Conservation (phyloP, 2,113 vertebrate genomes). For the Isurus oxyrinchus region DNA sequence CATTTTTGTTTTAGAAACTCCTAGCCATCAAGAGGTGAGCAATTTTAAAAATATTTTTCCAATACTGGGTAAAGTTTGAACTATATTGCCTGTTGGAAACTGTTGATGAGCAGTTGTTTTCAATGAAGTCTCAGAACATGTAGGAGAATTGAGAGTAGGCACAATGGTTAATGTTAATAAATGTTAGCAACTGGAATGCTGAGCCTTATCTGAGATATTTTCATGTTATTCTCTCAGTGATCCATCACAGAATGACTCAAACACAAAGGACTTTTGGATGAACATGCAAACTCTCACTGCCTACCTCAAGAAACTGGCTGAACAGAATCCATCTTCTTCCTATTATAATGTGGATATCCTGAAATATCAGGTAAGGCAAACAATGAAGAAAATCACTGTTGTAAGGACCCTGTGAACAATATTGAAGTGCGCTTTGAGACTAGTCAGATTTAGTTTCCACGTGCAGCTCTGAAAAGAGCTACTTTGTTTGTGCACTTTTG, state of each 20-base stretch:
- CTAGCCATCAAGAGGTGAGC: neutral
- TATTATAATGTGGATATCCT: conserved; percentile 96
- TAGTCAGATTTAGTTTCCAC: neutral
- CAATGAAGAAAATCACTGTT: neutral
- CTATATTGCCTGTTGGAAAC: neutral
- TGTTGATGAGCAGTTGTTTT: neutral
- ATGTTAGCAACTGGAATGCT: neutral
- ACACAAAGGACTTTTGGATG: conserved; percentile 91
- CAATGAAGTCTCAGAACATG: neutral
- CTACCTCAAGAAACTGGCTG: conserved; percentile 92
- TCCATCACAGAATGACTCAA: conserved; percentile 81
- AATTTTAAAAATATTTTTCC: neutral
- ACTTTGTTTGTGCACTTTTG: neutral
- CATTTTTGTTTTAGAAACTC: neutral
- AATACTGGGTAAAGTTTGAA: neutral
- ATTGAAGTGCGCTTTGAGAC: neutral
- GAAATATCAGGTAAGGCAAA: conserved; percentile 82
- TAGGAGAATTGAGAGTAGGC: neutral
- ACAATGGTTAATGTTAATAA: neutral
- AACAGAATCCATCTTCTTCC: conserved; percentile 87
- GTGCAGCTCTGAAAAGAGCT: neutral
- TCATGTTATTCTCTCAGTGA: conserved; percentile 61
- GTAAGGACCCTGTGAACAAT: neutral
- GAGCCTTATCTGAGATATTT: neutral
- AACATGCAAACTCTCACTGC: conserved; percentile 93